phyloP scores from a whole-genome alignment of 2,888 invertebrate genomes.

The Chironomus tentans region DNA sequence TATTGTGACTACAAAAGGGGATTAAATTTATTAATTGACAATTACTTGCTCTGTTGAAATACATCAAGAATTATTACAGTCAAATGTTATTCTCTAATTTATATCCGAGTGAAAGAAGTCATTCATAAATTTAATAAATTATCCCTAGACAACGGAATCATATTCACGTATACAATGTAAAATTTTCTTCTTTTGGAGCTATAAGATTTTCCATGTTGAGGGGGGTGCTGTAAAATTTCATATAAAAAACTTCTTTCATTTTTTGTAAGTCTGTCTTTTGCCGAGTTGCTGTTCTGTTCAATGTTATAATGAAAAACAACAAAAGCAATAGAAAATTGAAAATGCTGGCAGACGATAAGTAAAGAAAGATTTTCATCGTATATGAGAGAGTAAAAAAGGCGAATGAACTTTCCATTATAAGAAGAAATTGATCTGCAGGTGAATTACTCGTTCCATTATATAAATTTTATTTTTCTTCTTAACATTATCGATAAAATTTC shows the following conservation, averaged over 20 bases:
- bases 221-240: not conserved
- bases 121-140: not conserved
- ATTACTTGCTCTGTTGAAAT: too few species aligned
- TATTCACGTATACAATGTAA: not conserved
- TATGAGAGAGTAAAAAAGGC: not conserved
- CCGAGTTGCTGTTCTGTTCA: too few species aligned
- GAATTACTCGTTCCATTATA: not conserved
- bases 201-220: not conserved
- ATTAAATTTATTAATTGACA: too few species aligned
- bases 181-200: not conserved
- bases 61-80: too few species aligned
- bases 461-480: not conserved
- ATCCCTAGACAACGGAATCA: not conserved
- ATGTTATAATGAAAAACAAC: not conserved
- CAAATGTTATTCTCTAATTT: too few species aligned
- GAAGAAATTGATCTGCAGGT: not conserved
- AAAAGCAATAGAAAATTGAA: not conserved
- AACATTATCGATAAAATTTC: not conserved
- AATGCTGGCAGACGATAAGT: not conserved
- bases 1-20: not conserved
- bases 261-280: not conserved
- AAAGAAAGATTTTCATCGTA: not conserved
- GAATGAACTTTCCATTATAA: not conserved
- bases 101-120: not conserved
- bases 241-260: not conserved